phyloP scores from a whole-genome alignment of 1,140 invertebrate genomes.

The Sogatella furcifera region DNA sequence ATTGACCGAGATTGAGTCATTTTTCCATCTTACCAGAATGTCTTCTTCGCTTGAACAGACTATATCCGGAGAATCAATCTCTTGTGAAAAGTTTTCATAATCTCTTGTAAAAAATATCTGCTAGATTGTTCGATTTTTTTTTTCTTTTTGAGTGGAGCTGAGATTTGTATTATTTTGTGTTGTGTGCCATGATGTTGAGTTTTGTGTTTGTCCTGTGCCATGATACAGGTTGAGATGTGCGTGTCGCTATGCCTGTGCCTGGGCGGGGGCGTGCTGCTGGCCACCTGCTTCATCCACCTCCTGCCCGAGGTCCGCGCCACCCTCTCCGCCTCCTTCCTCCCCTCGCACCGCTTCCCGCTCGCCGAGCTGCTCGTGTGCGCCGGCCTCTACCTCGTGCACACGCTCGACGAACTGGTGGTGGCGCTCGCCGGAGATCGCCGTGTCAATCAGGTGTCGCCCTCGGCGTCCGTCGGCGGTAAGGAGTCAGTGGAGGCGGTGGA shows the following conservation, averaged over 20 bases:
- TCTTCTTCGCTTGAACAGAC: no score
- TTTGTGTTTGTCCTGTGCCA: no score
- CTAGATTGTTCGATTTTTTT: no score
- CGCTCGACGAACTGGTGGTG: slow-evolving; percentile 58
- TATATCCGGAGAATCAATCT: no score
- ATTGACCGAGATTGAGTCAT: no score
- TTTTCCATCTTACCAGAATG: no score
- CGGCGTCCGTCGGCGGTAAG: background rate
- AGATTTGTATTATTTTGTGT: no score
- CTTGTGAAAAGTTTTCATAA: no score
- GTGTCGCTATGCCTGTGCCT: slow-evolving; percentile 48
- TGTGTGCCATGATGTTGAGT: no score
- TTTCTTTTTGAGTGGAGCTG: no score
- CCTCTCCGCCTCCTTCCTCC: slow-evolving; percentile 17
- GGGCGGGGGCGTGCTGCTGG: slow-evolving; percentile 73
- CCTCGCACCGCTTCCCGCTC: slow-evolving; percentile 29
- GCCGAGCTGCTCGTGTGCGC: slow-evolving; percentile 59
- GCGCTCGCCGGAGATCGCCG: slow-evolving; percentile 43
- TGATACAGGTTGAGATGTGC: slow-evolving; percentile 14
- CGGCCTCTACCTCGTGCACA: slow-evolving; percentile 70
- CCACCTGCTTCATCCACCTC: slow-evolving; percentile 71
- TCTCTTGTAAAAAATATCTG: no score
- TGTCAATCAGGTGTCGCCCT: background rate
- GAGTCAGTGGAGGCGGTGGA: background rate
- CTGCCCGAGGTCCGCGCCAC: slow-evolving; percentile 57